A percentile compares a stretch with the other conserved stretches of the same genome.
Conservation (phyloP, 2,113 vertebrate genomes). For the Melanerpes aurifrons region DNA sequence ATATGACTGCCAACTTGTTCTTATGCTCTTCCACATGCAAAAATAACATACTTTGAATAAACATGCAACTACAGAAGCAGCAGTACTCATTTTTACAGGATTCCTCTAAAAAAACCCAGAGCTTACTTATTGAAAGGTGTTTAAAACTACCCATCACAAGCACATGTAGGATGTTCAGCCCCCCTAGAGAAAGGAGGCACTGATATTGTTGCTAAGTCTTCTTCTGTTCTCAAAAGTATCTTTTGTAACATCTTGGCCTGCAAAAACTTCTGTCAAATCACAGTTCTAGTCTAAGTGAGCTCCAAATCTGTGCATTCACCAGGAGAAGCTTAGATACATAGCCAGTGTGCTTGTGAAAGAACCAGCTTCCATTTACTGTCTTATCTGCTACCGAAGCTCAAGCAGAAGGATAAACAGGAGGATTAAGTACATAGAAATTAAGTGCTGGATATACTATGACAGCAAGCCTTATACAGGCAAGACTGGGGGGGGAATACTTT, state of each 20-base stretch:
- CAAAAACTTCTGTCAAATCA: not conserved
- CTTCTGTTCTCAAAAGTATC: not conserved
- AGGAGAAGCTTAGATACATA: not conserved
- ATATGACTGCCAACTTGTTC: not conserved
- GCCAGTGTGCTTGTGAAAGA: not conserved
- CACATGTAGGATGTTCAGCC: not conserved
- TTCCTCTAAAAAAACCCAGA: not conserved
- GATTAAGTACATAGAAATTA: not conserved
- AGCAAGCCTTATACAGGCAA: not conserved
- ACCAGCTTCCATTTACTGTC: not conserved
- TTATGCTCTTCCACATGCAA: not conserved
- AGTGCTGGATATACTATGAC: not conserved
- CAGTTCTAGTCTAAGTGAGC: not conserved
- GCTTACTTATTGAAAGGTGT: not conserved
- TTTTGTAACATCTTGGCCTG: not conserved
- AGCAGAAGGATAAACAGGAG: not conserved
- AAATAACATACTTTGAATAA: not conserved
- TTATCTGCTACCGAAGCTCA: not conserved
- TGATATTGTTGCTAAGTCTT: not conserved
- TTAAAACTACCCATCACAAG: not conserved
- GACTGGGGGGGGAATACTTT: not conserved
- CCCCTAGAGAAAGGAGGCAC: not conserved
- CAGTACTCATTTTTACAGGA: not conserved
- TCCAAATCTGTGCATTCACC: not conserved
- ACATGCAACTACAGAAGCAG: not conserved